Evolutionary conservation across 2,888 invertebrate genomes (phyloP), one percentile per base, ranked within the genome.

Genomic region (Ctena decussata): DNA sequence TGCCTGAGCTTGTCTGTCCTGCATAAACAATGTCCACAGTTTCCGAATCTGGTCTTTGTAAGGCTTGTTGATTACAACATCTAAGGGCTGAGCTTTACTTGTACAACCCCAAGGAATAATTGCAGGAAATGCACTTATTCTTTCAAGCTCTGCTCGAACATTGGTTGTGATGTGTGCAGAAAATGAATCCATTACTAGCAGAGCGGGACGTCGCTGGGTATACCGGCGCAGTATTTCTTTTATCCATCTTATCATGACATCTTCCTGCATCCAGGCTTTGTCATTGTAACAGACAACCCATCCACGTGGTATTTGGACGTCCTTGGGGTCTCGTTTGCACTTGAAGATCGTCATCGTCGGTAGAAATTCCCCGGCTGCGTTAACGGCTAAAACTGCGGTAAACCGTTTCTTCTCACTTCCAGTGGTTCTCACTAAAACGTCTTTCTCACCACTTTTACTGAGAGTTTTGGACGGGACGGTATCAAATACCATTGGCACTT

Each of bases 101-200:
- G 15, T 39, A 46, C 27, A 76, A 77, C 18, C 77, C 71, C 27
- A n/a, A 1, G 77, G 82, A 15, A 82, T 82, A 24, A 77, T 39
- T 1, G 72, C 71, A 6, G 57, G 41, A 24, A 21, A 57, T 5
- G 44, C 35, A 72, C 77, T 82, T 32, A 41, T 32, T n/a, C 37
- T 77, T 8, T 8, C n/a, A 12, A 77, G 49, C 27, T 35, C 49
- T 27, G n/a, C 35, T 21, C 27, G 53, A 8, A 77, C 77, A 32
- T 27, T 21, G 8, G 35, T 21, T 1, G 57, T 60, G 6, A 30
- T 46, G 69, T 82, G 71, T 21, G 72, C 72, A 8, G 71, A 27
- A 65, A 77, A 77, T 11, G 70, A 70, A 53, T 82, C 77, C 57
- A 71, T 71, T 2, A 82, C 60, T 5, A 82, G 65, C 11, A 82